Evolutionary conservation across 2,888 invertebrate species (phyloP).

Genomic region (Argynnis bischoffii): DNA sequence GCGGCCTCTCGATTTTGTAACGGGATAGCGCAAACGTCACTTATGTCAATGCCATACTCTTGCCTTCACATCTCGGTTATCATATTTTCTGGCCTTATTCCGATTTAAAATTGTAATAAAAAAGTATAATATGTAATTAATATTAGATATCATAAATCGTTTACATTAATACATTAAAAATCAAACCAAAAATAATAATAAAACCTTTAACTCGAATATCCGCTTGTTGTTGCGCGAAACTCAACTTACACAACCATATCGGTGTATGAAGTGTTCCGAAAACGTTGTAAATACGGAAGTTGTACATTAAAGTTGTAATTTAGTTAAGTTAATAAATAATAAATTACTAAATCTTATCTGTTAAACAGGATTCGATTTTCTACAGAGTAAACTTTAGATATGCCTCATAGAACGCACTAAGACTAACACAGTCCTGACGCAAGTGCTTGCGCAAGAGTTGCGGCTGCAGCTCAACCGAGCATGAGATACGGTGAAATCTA

Average conservation of each 20-base stretch:
- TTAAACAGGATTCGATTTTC: constrained; percentile 13
- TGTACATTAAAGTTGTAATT: constrained; percentile 6
- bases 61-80: constrained; percentile 22
- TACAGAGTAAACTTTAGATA: constrained; percentile 4
- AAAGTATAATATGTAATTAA: neutral
- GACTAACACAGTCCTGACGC: constrained; percentile 24
- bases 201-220: neutral
- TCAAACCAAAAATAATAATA: neutral
- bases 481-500: constrained; percentile 24
- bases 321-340: constrained; percentile 2
- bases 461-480: constrained; percentile 20
- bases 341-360: neutral
- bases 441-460: constrained; percentile 36
- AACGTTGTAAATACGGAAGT: neutral
- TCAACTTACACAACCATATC: neutral
- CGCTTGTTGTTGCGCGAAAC: neutral
- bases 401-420: constrained; percentile 21
- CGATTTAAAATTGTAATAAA: constrained; percentile 3
- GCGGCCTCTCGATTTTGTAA: constrained; percentile 14
- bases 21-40: constrained; percentile 19
- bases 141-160: neutral
- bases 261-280: neutral
- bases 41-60: constrained; percentile 19
- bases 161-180: neutral
- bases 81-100: constrained; percentile 16